phyloP scores from a whole-genome alignment of 2,797 vertebrate species.

The Chaenodraco wilsoni region DNA sequence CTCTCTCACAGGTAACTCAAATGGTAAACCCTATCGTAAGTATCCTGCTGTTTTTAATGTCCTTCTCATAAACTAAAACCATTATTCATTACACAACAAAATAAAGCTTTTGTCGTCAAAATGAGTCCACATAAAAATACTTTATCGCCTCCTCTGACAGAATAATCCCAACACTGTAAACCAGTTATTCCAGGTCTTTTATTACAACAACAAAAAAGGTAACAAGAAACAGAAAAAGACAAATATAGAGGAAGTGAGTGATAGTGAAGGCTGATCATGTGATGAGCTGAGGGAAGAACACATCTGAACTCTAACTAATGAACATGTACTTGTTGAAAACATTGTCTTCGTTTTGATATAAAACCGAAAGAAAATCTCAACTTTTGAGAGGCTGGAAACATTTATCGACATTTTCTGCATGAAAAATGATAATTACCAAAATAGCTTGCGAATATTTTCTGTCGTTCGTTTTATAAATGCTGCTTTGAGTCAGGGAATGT shows the following conservation, averaged over 20 bases:
- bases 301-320: background rate
- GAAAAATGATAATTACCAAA: no score
- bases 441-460: no score
- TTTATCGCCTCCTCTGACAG: background rate
- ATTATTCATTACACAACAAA: no score
- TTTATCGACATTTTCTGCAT: no score
- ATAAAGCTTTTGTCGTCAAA: background rate
- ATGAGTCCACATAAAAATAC: background rate
- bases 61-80: no score
- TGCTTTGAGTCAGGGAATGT: conserved; percentile 19
- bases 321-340: no score
- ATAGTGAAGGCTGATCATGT: conserved; percentile 15
- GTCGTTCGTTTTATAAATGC: no score
- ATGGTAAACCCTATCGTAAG: no score
- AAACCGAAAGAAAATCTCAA: no score
- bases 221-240: conserved; percentile 3
- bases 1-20: background rate
- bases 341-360: no score
- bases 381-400: no score
- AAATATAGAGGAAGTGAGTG: background rate
- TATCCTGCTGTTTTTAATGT: no score
- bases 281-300: conserved; percentile 8
- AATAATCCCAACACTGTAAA: conserved; percentile 6
- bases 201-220: conserved; percentile 30
- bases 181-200: conserved; percentile 21